A percentile compares a stretch with the other conserved stretches of the same genome.
Conservation (phyloP, 2,888 invertebrate species). For the Celastrina argiolus region DNA sequence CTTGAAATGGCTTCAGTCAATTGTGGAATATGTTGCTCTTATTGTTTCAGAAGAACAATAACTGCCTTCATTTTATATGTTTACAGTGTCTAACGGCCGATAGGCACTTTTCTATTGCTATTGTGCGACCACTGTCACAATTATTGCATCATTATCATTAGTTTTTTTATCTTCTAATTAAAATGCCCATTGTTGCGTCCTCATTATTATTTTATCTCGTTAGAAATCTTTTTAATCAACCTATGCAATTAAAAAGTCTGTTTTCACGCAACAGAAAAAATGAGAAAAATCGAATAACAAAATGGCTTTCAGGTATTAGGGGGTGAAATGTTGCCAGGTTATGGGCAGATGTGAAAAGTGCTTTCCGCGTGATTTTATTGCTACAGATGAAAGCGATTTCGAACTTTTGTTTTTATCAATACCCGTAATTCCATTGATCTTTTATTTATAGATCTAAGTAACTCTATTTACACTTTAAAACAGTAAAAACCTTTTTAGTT, state of each 20-base stretch:
- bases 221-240: conserved; percentile 24
- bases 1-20: conserved; percentile 72
- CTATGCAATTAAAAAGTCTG: conserved; percentile 1
- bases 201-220: conserved; percentile 29
- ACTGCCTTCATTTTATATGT: conserved; percentile 72
- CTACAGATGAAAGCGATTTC: conserved; percentile 11
- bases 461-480: background rate
- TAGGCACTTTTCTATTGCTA: conserved; percentile 66
- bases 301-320: background rate
- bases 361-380: background rate
- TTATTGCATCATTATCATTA: conserved; percentile 19
- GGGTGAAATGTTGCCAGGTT: background rate
- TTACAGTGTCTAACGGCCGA: conserved; percentile 70
- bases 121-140: conserved; percentile 18
- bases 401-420: conserved; percentile 2
- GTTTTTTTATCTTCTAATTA: conserved; percentile 16
- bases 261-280: background rate
- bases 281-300: conserved; percentile 3
- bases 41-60: conserved; percentile 75
- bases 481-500: background rate
- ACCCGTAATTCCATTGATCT: conserved; percentile 8
- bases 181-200: conserved; percentile 29
- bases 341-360: background rate
- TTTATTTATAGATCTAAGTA: conserved; percentile 7
- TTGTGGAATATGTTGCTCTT: conserved; percentile 74